Evolutionary conservation across 1,140 invertebrate species (phyloP), one percentile per base, ranked within the genome.

Genomic region (Drosophila kikkawai): DNA sequence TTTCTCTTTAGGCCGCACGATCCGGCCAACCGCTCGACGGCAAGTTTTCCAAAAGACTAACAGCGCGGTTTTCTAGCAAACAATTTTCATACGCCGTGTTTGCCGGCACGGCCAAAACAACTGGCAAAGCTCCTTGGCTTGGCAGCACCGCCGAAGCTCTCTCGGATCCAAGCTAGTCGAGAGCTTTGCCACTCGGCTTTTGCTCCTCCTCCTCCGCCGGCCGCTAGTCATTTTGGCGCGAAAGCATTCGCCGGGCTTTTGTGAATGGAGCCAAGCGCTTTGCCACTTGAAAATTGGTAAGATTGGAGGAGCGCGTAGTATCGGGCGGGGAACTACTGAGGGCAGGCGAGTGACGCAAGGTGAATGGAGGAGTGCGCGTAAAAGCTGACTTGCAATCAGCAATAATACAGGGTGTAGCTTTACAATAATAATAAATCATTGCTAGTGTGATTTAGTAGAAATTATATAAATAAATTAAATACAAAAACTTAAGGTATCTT

Each of bases 31-130:
- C 85, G 81, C 85, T 85, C 84, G 85, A 63, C 81, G 85, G 78
- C 81, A 88, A 56, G 74, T 88, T 88, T 88, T 90, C 85, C 84
- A 84, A 80, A 88, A 88, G 84, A 88, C 84, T 88, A 68, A 88
- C 81, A 88, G 64, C 60, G 60, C 67, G 76, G 61, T 83, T 87
- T 87, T 74, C 84, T 85, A 82, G 75, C 83, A 57, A 82, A 79
- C 79, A 87, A 82, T 86, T 86, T 86, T 82, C 83, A 87, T 87
- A 82, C 78, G 80, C 65, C 63, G 67, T 82, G 77, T 79, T 87
- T 78, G 84, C 80, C 77, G 61, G 75, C 69, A 79, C 48, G 56
- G 77, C 51, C 76, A 75, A 64, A 75, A 76, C 74, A 61, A 68
- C 75, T 53, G 37, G 13, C 15, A 65, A 65, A 75, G 71, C 73